These are phyloP conservation scores for Mormyrus lacerda DNA, from an alignment of 2,113 vertebrate species.

Conservation along the genomic window DNA sequence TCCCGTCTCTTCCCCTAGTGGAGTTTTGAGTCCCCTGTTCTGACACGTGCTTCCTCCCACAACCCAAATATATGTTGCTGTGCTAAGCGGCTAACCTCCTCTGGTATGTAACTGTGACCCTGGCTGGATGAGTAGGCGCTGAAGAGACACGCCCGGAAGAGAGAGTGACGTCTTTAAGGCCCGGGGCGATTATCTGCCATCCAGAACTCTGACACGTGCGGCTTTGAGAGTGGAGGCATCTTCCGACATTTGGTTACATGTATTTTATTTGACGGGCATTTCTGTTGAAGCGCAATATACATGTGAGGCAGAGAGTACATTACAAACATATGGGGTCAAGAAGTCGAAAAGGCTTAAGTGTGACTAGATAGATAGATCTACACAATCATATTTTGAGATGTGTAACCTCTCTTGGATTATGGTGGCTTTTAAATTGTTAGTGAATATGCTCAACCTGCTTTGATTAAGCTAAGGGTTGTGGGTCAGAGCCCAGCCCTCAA, in stretches of 20 bases:
- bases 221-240: not conserved
- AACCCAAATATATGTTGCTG: not conserved
- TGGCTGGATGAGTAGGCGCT: not conserved
- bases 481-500: not conserved
- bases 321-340: not conserved
- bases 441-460: not conserved
- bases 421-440: not conserved
- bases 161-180: not conserved
- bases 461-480: not conserved
- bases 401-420: not conserved
- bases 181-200: not conserved
- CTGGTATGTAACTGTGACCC: not conserved
- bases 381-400: not conserved
- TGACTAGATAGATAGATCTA: not conserved
- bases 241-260: not conserved
- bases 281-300: not conserved
- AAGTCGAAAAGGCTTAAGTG: not conserved
- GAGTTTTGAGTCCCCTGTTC: not conserved
- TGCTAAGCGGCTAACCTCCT: not conserved
- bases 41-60: not conserved
- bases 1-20: not conserved
- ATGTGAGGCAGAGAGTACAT: not conserved
- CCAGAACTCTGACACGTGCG: not conserved
- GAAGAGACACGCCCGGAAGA: not conserved
- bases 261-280: not conserved